Conservation (phyloP, 2,888 invertebrate genomes). For the Apodemia duryi region DNA sequence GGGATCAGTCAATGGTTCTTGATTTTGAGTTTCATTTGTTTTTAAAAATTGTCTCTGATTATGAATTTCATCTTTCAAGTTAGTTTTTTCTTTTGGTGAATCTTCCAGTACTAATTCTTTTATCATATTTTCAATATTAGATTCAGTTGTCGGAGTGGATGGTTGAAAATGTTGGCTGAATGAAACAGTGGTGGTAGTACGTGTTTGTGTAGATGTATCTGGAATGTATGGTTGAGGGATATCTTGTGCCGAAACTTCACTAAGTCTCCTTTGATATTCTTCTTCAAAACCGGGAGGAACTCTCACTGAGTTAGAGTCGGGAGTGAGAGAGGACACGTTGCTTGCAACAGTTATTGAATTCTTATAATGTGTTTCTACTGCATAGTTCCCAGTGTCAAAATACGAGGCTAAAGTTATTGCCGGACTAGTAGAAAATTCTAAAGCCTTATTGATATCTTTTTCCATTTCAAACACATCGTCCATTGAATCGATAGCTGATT, state of each 20-base stretch:
- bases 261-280: conserved; percentile 44
- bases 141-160: conserved; percentile 41
- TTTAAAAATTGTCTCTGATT: neutral
- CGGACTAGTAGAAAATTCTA: conserved; percentile 40
- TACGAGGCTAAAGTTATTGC: conserved; percentile 61
- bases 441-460: conserved; percentile 30
- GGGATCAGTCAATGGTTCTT: conserved; percentile 44
- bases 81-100: neutral
- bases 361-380: conserved; percentile 60
- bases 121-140: conserved; percentile 25
- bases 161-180: conserved; percentile 27
- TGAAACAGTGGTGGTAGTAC: conserved; percentile 14
- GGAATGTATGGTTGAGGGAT: conserved; percentile 29
- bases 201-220: conserved; percentile 21
- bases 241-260: conserved; percentile 27
- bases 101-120: conserved; percentile 23
- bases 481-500: conserved; percentile 34
- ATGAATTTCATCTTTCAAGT: conserved; percentile 6
- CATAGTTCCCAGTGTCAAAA: conserved; percentile 70
- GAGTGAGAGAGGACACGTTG: conserved; percentile 27
- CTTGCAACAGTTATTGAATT: conserved; percentile 50
- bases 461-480: conserved; percentile 32
- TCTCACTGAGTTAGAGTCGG: conserved; percentile 34
- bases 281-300: conserved; percentile 67
- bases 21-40: conserved; percentile 19